phyloP scores from a whole-genome alignment of 2,888 invertebrate genomes.

The Adelognathus sp. region DNA sequence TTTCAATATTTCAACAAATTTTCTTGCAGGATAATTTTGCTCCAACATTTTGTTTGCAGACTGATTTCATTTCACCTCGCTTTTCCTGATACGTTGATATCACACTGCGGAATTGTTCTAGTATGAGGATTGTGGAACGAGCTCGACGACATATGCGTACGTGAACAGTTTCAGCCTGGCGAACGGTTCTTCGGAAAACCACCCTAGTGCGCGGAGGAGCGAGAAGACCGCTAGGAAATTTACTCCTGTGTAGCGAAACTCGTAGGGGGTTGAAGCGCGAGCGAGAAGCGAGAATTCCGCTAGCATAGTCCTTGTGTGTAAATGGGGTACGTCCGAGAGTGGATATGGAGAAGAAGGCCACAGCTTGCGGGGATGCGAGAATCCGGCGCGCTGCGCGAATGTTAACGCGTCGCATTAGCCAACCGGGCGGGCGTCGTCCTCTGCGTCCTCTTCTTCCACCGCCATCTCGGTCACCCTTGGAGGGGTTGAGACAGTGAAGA shows the following conservation, averaged over 20 bases:
- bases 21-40: too few species aligned
- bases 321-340: slow-evolving; percentile 33
- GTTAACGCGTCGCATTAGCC: slow-evolving; percentile 80
- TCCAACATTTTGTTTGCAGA: too few species aligned
- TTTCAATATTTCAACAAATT: too few species aligned
- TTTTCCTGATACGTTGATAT: too few species aligned
- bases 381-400: slow-evolving; percentile 77
- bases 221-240: slow-evolving; percentile 13
- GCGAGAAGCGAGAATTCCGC: slow-evolving; percentile 40
- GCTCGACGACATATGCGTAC: slow-evolving; percentile 51
- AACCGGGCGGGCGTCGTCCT: slow-evolving; percentile 35
- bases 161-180: slow-evolving; percentile 15
- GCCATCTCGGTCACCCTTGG: slow-evolving; percentile 12
- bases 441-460: slow-evolving; percentile 26
- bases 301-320: slow-evolving; percentile 7
- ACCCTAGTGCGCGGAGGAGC: neutral
- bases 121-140: slow-evolving; percentile 32
- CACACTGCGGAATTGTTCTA: too few species aligned
- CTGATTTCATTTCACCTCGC: too few species aligned
- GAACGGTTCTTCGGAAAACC: neutral
- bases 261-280: slow-evolving; percentile 8
- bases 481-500: slow-evolving; percentile 36
- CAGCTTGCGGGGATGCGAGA: slow-evolving; percentile 77
- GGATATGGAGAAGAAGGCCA: slow-evolving; percentile 61
- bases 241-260: neutral